Evolutionary conservation across 2,888 invertebrate species (phyloP).

Genomic region (Poecilobothrus nobilitatus): DNA sequence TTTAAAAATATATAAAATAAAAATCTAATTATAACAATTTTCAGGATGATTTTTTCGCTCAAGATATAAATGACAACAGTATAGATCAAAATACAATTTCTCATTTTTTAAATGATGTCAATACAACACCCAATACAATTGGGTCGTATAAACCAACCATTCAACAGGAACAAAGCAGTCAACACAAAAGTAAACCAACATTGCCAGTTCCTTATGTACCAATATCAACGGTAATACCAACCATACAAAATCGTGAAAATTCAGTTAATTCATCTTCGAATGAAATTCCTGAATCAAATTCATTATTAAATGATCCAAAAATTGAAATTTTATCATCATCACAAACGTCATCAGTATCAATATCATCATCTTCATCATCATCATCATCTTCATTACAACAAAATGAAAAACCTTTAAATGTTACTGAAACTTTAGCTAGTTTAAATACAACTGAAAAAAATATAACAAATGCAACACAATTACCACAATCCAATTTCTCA

Average conservation of each 20-base stretch:
- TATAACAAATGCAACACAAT: background rate
- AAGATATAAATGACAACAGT: constrained; percentile 43
- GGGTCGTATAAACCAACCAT: constrained; percentile 36
- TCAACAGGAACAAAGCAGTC: constrained; percentile 28
- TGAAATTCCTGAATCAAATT: background rate
- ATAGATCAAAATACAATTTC: constrained; percentile 45
- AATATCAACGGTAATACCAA: background rate
- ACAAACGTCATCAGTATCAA: constrained; percentile 19
- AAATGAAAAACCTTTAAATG: background rate
- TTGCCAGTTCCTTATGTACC: background rate
- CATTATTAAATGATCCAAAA: background rate
- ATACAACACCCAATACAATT: constrained; percentile 36
- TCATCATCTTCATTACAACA: background rate
- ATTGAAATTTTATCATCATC: constrained; percentile 15
- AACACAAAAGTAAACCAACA: constrained; percentile 32
- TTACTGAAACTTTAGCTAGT: background rate
- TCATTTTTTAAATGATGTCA: constrained; percentile 40
- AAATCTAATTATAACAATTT: background rate
- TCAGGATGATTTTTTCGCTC: constrained; percentile 35
- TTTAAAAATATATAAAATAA: background rate
- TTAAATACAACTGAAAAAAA: background rate
- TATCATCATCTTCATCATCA: constrained; percentile 20
- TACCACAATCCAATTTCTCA: background rate
- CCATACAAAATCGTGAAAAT: constrained; percentile 12
- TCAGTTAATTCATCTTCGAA: background rate